These are phyloP conservation scores for Sarcoramphus papa DNA, from an alignment of 2,797 vertebrate species.

Conservation along the genomic window DNA sequence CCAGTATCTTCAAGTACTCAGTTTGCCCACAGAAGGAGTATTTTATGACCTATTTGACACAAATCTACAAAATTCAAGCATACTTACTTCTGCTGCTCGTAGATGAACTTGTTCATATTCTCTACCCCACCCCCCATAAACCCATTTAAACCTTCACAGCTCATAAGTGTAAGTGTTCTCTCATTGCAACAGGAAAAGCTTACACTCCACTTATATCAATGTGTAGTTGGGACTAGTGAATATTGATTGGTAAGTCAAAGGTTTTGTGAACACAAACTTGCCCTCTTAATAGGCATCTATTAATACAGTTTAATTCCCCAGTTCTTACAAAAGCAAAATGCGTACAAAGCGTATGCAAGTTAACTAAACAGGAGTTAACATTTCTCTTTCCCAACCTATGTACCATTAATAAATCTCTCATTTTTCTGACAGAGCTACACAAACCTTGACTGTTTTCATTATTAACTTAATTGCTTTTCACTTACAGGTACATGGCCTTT, in stretches of 20 bases:
- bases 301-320: background rate
- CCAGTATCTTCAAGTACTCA: background rate
- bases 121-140: background rate
- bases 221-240: background rate
- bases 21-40: background rate
- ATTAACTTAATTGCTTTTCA: slow-evolving; percentile 40
- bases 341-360: background rate
- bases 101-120: background rate
- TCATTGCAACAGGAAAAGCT: background rate
- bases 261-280: background rate
- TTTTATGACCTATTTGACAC: background rate
- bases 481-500: slow-evolving; percentile 6
- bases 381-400: background rate
- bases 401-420: slow-evolving; percentile 23
- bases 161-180: background rate
- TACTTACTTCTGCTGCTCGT: background rate
- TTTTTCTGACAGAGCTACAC: slow-evolving; percentile 22
- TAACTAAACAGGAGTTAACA: background rate
- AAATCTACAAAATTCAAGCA: background rate
- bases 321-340: background rate
- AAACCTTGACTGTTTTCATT: slow-evolving; percentile 39
- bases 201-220: background rate
- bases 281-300: background rate
- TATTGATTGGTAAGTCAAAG: background rate
- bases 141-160: background rate